Conservation (phyloP, 2,797 vertebrate species). For the Lutjanus argentimaculatus region DNA sequence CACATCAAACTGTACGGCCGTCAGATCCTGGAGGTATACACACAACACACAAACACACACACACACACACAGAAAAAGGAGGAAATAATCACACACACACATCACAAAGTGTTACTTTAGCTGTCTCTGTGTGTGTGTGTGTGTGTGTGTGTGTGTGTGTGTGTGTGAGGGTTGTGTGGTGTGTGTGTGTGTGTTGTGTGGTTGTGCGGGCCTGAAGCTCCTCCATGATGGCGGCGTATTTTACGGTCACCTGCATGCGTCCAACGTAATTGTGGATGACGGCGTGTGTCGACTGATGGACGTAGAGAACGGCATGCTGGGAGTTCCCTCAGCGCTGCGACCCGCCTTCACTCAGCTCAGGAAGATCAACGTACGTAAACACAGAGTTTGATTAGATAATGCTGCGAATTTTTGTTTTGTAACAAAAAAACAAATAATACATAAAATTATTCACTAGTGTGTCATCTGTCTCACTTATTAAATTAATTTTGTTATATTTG, state of each 20-base stretch:
- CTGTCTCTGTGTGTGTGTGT: neutral
- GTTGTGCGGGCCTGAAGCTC: conserved; percentile 93
- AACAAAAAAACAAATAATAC: no score
- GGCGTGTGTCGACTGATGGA: conserved; percentile 92
- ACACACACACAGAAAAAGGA: neutral
- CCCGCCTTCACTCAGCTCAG: conserved; percentile 91
- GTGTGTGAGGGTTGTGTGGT: no score
- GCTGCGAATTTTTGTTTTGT: neutral
- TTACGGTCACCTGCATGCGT: conserved; percentile 94
- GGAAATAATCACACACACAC: neutral
- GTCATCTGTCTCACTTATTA: no score
- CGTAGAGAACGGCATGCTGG: conserved; percentile 94
- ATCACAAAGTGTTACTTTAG: neutral
- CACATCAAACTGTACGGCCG: conserved; percentile 93
- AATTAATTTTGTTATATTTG: no score
- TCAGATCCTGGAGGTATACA: conserved; percentile 94
- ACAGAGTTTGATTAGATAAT: neutral
- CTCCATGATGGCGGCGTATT: conserved; percentile 93
- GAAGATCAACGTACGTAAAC: conserved; percentile 92
- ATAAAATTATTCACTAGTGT: no score
- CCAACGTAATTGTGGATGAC: conserved; percentile 93
- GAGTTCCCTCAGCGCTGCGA: conserved; percentile 92
- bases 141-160: conserved; percentile 12
- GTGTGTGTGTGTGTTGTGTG: conserved; percentile 72
- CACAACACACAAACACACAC: conserved; percentile 48